phyloP scores from a whole-genome alignment of 2,113 vertebrate species.

The Seriola rivoliana region DNA sequence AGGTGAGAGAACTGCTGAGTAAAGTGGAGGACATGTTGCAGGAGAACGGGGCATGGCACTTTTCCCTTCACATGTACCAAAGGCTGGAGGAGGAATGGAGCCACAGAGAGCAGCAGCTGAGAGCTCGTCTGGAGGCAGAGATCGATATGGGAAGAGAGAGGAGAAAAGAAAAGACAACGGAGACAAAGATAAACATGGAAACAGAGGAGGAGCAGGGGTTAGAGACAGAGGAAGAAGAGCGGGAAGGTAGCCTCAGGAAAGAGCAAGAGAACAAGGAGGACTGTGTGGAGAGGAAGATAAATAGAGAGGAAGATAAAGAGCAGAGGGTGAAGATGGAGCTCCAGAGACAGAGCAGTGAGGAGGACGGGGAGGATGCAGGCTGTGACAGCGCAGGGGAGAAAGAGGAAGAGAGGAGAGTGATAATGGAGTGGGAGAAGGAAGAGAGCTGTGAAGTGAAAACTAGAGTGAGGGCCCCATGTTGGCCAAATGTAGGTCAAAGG shows the following conservation, averaged over 20 bases:
- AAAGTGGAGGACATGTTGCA: slow-evolving; percentile 63
- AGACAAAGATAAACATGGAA: slow-evolving; percentile 49
- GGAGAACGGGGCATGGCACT: slow-evolving; percentile 70
- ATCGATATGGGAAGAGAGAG: slow-evolving; percentile 18
- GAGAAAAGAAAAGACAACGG: slow-evolving; percentile 40
- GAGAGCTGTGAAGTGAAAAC: slow-evolving; percentile 22
- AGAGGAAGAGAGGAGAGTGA: slow-evolving; percentile 6
- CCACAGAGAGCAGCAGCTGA: slow-evolving; percentile 61
- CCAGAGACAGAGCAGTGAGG: slow-evolving; percentile 32
- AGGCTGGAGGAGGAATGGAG: slow-evolving; percentile 70
- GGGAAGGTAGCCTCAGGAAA: slow-evolving; percentile 26
- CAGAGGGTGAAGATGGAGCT: not conserved
- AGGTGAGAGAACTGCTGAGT: slow-evolving; percentile 64
- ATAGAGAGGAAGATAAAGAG: slow-evolving; percentile 22
- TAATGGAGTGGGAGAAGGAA: slow-evolving; percentile 27
- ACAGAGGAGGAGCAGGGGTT: slow-evolving; percentile 35
- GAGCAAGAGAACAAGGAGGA: slow-evolving; percentile 14
- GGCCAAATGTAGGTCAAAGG: slow-evolving; percentile 34
- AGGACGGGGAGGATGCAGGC: slow-evolving; percentile 29
- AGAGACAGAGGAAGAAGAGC: slow-evolving; percentile 36
- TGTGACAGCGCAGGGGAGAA: slow-evolving; percentile 29
- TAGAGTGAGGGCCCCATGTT: slow-evolving; percentile 7
- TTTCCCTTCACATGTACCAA: slow-evolving; percentile 71
- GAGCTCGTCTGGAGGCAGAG: slow-evolving; percentile 43
- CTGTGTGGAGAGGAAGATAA: slow-evolving; percentile 24